phyloP scores from a whole-genome alignment of 2,797 vertebrate species.

The Melanitta fusca region DNA sequence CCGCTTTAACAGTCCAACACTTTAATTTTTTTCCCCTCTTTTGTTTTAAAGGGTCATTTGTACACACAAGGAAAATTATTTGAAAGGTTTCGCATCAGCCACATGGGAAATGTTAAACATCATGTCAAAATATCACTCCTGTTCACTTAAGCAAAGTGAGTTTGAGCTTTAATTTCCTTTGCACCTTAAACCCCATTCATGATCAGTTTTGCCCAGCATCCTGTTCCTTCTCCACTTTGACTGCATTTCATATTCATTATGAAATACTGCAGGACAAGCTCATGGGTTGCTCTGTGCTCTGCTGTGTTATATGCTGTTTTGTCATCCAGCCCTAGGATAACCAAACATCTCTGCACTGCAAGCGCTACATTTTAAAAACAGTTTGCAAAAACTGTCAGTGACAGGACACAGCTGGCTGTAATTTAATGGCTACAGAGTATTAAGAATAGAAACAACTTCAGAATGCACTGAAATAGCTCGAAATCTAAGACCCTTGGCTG shows the following conservation, averaged over 20 bases:
- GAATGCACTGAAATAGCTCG: conserved; percentile 48
- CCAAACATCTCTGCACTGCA: background rate
- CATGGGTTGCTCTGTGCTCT: background rate
- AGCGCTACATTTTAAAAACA: conserved; percentile 4
- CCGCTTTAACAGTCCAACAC: background rate
- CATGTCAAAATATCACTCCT: conserved; percentile 42
- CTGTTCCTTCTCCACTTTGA: background rate
- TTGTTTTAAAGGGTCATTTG: background rate
- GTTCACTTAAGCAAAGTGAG: background rate
- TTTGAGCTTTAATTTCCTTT: conserved; percentile 30
- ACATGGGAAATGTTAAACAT: conserved; percentile 33
- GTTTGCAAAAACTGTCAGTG: conserved; percentile 27
- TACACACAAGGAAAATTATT: background rate
- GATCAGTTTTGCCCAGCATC: background rate
- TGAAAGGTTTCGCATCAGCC: conserved; percentile 7
- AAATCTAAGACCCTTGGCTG: conserved; percentile 49
- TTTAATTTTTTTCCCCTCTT: background rate
- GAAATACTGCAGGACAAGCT: background rate
- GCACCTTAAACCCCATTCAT: background rate
- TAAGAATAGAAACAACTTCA: conserved; percentile 51
- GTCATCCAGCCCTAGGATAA: background rate
- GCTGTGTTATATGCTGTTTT: background rate
- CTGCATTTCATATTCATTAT: background rate
- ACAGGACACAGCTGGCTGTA: conserved; percentile 48
- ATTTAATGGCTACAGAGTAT: conserved; percentile 52